A percentile compares a stretch with the other conserved stretches of the same genome.
Evolutionary conservation across 2,113 vertebrate genomes (phyloP).

Genomic region (Eublepharis macularius): DNA sequence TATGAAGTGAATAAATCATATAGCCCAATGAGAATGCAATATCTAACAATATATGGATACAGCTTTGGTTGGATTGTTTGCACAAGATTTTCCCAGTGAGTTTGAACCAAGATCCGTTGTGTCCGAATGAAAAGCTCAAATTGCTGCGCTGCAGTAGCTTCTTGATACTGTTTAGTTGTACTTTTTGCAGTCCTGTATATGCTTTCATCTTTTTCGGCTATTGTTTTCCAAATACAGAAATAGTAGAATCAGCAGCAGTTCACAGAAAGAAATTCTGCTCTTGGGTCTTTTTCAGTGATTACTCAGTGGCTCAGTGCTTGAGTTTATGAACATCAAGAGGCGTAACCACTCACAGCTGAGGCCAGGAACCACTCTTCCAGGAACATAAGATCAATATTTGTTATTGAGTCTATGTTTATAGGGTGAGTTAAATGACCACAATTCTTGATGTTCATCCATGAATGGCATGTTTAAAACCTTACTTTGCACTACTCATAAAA

Average conservation of each 20-base stretch:
- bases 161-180: background rate
- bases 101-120: background rate
- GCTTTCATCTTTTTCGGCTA: background rate
- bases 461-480: conserved; percentile 36
- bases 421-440: conserved; percentile 47
- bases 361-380: conserved; percentile 54
- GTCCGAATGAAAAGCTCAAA: background rate
- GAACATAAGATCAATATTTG: conserved; percentile 58
- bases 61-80: too few relatives aligned
- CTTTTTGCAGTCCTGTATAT: background rate
- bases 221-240: conserved; percentile 33
- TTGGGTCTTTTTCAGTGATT: conserved; percentile 43
- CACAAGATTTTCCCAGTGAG: background rate
- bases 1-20: too few relatives aligned
- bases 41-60: too few relatives aligned
- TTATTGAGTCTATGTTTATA: conserved; percentile 56
- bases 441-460: conserved; percentile 41
- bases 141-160: background rate
- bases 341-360: conserved; percentile 41
- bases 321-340: conserved; percentile 60
- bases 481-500: background rate
- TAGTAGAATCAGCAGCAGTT: conserved; percentile 9
- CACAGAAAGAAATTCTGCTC: conserved; percentile 33
- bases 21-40: too few relatives aligned
- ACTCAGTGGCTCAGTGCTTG: conserved; percentile 46